Conservation (phyloP, 2,888 invertebrate genomes). For the Drosophila anomalata region DNA sequence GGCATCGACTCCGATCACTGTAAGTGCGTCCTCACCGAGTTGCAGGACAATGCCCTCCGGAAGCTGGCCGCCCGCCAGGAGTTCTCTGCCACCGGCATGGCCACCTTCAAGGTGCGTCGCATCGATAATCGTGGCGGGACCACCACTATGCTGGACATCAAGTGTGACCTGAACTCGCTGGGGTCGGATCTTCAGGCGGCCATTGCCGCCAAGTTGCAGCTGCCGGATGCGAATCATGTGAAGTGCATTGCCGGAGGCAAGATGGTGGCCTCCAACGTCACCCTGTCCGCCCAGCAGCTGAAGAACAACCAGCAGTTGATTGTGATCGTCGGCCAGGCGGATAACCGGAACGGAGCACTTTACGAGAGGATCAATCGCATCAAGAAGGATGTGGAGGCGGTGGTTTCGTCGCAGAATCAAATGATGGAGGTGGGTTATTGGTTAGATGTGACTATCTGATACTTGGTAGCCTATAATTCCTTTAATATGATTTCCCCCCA, state of each 20-base stretch:
- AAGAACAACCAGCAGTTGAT: constrained; percentile 89
- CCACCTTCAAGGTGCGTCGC: constrained; percentile 89
- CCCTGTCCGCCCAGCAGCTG: constrained; percentile 86
- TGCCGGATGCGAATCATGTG: constrained; percentile 84
- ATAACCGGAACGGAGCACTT: constrained; percentile 85
- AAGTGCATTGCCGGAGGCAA: constrained; percentile 89
- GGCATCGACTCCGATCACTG: constrained; percentile 80
- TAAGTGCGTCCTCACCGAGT: constrained; percentile 55
- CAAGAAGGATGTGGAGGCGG: constrained; percentile 85
- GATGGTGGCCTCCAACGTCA: constrained; percentile 85
- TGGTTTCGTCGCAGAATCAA: constrained; percentile 84
- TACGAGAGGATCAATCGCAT: constrained; percentile 86
- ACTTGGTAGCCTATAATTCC: neutral
- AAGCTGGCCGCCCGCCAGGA: constrained; percentile 88
- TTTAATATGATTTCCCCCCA: constrained; percentile 7
- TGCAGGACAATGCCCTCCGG: constrained; percentile 86
- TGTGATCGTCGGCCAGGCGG: constrained; percentile 85
- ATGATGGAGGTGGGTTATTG: constrained; percentile 73
- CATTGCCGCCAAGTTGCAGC: constrained; percentile 85
- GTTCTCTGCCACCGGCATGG: constrained; percentile 88
- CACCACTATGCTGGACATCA: constrained; percentile 85
- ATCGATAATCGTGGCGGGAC: constrained; percentile 84
- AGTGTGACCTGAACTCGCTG: constrained; percentile 85
- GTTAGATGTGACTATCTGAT: neutral
- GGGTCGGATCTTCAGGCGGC: constrained; percentile 86